Evolutionary conservation across 2,888 invertebrate species (phyloP).

Genomic region (Nemoura dubitans): DNA sequence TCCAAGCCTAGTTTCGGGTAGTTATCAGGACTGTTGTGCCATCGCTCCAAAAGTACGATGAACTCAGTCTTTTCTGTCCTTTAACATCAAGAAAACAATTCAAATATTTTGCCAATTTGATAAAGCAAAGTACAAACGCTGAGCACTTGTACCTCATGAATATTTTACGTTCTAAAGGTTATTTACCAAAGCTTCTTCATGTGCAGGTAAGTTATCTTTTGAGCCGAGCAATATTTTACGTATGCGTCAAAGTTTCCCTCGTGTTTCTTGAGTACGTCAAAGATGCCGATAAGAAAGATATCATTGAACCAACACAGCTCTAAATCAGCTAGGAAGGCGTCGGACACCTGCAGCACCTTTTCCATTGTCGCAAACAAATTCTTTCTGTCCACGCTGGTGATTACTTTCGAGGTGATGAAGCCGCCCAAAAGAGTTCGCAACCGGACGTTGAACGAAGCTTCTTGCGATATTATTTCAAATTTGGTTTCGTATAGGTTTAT

Average conservation of each 20-base stretch:
- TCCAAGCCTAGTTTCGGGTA: not conserved
- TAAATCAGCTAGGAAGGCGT: constrained; percentile 5
- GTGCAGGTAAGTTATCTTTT: not conserved
- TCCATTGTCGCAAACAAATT: not conserved
- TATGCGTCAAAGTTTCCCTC: constrained; percentile 17
- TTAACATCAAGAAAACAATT: not conserved
- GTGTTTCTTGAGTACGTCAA: constrained; percentile 26
- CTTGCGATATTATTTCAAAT: constrained; percentile 13
- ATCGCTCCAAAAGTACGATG: not conserved
- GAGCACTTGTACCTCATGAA: not conserved
- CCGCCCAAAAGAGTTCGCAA: not conserved
- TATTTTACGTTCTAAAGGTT: not conserved
- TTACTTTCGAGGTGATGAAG: not conserved
- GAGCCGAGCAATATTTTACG: not conserved
- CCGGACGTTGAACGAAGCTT: not conserved
- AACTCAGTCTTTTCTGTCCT: constrained; percentile 13
- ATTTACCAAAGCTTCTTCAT: not conserved
- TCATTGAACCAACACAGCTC: constrained; percentile 25
- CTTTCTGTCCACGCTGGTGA: not conserved
- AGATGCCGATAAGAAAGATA: constrained; percentile 16
- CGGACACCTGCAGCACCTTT: not conserved
- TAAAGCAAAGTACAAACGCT: not conserved
- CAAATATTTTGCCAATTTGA: not conserved
- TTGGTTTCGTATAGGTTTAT: not conserved
- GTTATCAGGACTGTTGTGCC: not conserved